A percentile compares a stretch with the other conserved stretches of the same genome.
These are phyloP conservation scores for Pachypeltis micranthus DNA, from an alignment of 1,140 invertebrate genomes.

Conservation along the genomic window DNA sequence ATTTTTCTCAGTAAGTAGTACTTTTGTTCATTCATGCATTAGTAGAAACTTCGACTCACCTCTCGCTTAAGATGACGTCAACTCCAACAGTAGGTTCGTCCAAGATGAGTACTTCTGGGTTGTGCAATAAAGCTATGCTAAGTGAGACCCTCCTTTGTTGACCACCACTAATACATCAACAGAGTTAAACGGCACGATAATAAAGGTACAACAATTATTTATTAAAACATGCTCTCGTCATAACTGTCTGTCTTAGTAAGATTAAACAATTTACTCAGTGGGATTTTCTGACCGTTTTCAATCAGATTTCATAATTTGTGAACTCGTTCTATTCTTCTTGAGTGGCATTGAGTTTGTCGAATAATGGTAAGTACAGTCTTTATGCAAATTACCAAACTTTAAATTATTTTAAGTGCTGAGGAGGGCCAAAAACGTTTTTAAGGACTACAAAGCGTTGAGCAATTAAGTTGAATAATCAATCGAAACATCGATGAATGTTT, in stretches of 20 bases:
- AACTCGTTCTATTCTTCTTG: not conserved
- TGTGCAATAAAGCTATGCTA: constrained; percentile 71
- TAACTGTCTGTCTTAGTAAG: constrained; percentile 18
- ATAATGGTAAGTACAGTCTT: not conserved
- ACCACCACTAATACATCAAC: constrained; percentile 56
- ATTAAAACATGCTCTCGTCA: constrained; percentile 37
- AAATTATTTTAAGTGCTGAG: not conserved
- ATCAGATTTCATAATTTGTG: not conserved
- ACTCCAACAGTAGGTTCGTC: constrained; percentile 88
- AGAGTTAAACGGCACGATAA: constrained; percentile 39
- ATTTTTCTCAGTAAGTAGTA: not conserved
- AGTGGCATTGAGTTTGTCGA: not conserved
- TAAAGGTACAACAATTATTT: constrained; percentile 75
- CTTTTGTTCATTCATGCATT: not conserved
- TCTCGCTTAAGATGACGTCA: constrained; percentile 74
- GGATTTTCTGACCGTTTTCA: constrained; percentile 26
- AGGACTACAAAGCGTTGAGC: no score
- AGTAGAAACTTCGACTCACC: constrained; percentile 44
- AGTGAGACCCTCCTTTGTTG: constrained; percentile 78
- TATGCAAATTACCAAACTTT: not conserved
- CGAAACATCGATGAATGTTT: not conserved
- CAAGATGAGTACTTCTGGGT: constrained; percentile 74
- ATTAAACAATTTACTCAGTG: constrained; percentile 10
- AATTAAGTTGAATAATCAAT: no score
- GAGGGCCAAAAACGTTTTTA: no score